phyloP scores from a whole-genome alignment of 2,888 invertebrate species.

The Salpingus planirostris region DNA sequence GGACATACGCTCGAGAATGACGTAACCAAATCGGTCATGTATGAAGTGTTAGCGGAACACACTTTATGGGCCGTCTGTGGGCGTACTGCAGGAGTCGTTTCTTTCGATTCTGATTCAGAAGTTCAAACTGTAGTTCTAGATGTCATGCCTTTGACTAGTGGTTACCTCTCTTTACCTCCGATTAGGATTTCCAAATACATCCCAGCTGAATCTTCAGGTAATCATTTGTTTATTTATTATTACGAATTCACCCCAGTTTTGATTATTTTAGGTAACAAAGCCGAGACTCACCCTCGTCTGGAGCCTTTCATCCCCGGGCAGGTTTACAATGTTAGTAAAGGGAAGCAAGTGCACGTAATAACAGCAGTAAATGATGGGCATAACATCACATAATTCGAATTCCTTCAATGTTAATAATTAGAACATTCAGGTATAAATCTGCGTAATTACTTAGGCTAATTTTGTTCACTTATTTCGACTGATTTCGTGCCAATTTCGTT shows the following conservation, averaged over 20 bases:
- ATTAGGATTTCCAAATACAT: constrained; percentile 85
- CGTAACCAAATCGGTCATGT: constrained; percentile 65
- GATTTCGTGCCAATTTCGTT: constrained; percentile 26
- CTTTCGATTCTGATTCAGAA: constrained; percentile 31
- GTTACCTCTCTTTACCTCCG: constrained; percentile 79
- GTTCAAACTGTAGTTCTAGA: constrained; percentile 75
- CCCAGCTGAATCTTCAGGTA: constrained; percentile 51
- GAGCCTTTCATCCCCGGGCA: constrained; percentile 87
- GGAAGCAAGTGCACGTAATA: constrained; percentile 83
- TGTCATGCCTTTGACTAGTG: constrained; percentile 88
- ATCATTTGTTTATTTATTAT: too few relatives aligned
- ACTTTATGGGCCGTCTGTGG: constrained; percentile 91
- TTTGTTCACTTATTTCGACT: constrained; percentile 16
- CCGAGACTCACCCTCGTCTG: constrained; percentile 60
- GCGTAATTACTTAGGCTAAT: neutral
- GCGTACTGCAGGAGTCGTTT: constrained; percentile 69
- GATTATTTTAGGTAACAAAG: constrained; percentile 39
- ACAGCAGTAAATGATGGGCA: constrained; percentile 36
- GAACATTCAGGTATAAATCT: constrained; percentile 1
- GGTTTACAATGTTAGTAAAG: constrained; percentile 87
- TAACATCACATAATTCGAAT: constrained; percentile 5
- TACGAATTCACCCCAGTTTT: too few relatives aligned
- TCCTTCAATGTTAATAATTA: constrained; percentile 4
- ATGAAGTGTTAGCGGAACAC: constrained; percentile 87
- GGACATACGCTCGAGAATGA: constrained; percentile 18